Percentiles rank a stretch among this genome's conserved stretches.
phyloP scores from a whole-genome alignment of 2,113 vertebrate species.

The Carettochelys insculpta region DNA sequence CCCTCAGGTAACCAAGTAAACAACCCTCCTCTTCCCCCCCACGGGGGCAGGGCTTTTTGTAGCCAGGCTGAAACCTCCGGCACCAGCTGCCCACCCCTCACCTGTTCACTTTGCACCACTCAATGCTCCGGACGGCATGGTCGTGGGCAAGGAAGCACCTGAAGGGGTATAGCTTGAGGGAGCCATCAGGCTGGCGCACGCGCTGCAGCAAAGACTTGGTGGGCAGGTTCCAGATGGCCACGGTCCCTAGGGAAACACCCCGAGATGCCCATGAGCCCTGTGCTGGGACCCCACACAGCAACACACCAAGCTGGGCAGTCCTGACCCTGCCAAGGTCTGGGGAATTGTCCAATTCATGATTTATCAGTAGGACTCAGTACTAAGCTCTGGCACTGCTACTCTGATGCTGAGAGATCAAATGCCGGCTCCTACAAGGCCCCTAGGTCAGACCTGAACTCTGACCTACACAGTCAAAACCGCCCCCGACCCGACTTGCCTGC shows the following conservation, averaged over 20 bases:
- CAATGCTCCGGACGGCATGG: conserved; percentile 83
- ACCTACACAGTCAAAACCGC: too few relatives aligned
- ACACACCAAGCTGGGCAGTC: neutral
- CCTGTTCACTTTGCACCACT: conserved; percentile 90
- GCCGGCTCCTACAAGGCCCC: neutral
- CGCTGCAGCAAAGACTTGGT: conserved; percentile 85
- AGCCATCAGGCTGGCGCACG: conserved; percentile 76
- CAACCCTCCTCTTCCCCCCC: too few relatives aligned
- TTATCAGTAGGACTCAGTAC: neutral
- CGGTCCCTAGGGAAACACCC: conserved; percentile 77
- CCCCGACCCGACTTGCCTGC: too few relatives aligned
- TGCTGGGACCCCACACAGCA: too few relatives aligned
- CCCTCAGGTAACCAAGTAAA: neutral
- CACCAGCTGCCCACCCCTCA: conserved; percentile 2
- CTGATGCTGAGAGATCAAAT: neutral
- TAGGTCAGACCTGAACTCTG: neutral
- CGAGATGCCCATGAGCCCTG: fast-evolving
- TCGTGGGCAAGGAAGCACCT: conserved; percentile 89
- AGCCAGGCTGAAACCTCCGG: neutral
- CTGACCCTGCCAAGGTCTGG: neutral
- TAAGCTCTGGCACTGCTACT: neutral
- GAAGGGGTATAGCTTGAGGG: conserved; percentile 87
- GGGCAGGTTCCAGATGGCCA: conserved; percentile 91
- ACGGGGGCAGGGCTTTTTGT: neutral
- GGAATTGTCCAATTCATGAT: fast-evolving